Conservation (phyloP, 2,113 vertebrate genomes). For the Engystomops pustulosus region DNA sequence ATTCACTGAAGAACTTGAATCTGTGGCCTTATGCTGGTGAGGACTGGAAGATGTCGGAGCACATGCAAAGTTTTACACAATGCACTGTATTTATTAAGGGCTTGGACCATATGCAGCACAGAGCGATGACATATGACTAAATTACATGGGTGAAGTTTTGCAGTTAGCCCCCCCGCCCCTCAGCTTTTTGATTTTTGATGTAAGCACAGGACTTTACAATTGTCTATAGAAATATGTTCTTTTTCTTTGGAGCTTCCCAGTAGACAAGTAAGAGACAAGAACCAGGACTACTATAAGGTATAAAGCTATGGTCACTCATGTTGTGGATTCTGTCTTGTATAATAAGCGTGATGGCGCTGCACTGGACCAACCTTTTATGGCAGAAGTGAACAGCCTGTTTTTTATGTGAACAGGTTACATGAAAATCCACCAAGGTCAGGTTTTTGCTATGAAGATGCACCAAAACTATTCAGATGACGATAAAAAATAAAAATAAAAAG, state of each 20-base stretch:
- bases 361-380: not conserved
- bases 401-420: not conserved
- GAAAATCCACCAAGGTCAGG: not conserved
- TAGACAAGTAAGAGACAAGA: not conserved
- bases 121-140: not conserved
- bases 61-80: constrained; percentile 10
- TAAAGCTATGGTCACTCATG: not conserved
- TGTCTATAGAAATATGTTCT: not conserved
- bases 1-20: constrained; percentile 51
- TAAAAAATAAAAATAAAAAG: no score
- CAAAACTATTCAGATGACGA: not conserved
- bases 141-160: not conserved
- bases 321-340: not conserved
- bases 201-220: constrained; percentile 14
- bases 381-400: not conserved
- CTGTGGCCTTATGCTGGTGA: constrained; percentile 55
- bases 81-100: constrained; percentile 48
- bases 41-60: constrained; percentile 20
- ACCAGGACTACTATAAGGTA: not conserved
- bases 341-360: not conserved
- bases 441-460: not conserved
- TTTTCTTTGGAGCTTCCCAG: not conserved
- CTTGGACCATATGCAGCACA: constrained; percentile 22
- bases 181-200: not conserved
- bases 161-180: not conserved